Base-by-base conservation (phyloP, 2,888 invertebrate species). In the Rhynchonema sp. region DNA sequence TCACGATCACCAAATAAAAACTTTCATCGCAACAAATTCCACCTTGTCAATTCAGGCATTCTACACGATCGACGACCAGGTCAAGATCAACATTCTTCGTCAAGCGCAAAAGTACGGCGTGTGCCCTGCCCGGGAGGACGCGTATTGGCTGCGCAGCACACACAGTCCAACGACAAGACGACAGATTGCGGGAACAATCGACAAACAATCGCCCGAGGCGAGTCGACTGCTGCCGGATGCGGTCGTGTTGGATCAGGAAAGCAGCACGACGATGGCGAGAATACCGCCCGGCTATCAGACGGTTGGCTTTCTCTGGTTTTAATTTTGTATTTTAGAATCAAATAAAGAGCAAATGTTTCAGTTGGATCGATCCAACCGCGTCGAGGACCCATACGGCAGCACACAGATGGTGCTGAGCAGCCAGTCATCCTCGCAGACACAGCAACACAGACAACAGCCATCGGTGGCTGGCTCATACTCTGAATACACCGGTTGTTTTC, bases 41-140 rank as follows among this genome's bases (percentile, higher is more conserved):
- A n/a, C n/a, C n/a, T n/a, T n/a, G 6, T 25, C n/a, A 6, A 6
- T n/a, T 6, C 52, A 52, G 52, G 22, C 52, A 6, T 52, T 23
- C 25, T 52, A 17, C 52, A 52, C 69, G 3, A 67, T 66, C 60
- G 68, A 69, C 30, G 64, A 63, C 49, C 59, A 58, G 1, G 64
- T 65, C 1, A 67, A 68, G 59, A 64, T 66, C 56, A 64, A 66
- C 1, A 63, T 69, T 2, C 63, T 69, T 3, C 65, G 65, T 22
- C 62, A 65, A 1, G 65, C 65, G 17, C 67, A 68, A 30, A 65
- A 64, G 54, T 65, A 65, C 58, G 64, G 65, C 30, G 61, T 66
- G 56, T 52, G 52, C 52, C 52, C 52, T 3, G n/a, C 52, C 13
- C n/a, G 25, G 3, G 22, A 22, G 13, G 52, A 52, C 52, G 25